These are phyloP conservation scores for Macrostomum lignano DNA, from an alignment of 1,140 invertebrate species.

Conservation along the genomic window DNA sequence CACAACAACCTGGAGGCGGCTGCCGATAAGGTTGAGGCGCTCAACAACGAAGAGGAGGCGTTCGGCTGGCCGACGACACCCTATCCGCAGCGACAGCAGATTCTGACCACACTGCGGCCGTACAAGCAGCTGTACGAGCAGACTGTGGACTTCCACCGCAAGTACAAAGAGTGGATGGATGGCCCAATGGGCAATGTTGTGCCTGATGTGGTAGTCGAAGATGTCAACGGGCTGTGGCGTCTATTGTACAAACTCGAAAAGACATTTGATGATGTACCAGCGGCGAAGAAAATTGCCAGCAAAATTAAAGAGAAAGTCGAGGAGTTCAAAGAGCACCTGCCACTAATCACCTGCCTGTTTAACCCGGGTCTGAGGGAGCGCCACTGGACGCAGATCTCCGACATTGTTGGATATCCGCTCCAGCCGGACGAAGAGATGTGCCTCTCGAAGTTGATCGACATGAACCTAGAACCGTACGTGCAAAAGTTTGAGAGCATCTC, in stretches of 20 bases:
- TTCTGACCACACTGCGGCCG: conserved; percentile 32
- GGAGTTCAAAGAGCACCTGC: conserved; percentile 58
- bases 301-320: conserved; percentile 48
- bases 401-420: conserved; percentile 70
- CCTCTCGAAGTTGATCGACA: conserved; percentile 56
- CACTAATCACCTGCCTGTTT: conserved; percentile 59
- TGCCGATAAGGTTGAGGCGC: conserved; percentile 41
- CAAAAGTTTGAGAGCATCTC: conserved; percentile 66
- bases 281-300: conserved; percentile 54
- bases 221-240: conserved; percentile 47
- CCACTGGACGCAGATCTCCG: conserved; percentile 81
- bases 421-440: conserved; percentile 52
- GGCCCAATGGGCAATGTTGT: conserved; percentile 50
- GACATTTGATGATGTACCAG: conserved; percentile 46
- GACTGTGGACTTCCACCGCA: conserved; percentile 44
- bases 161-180: conserved; percentile 22
- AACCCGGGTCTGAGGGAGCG: conserved; percentile 64
- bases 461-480: conserved; percentile 60
- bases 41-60: conserved; percentile 63
- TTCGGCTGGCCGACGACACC: conserved; percentile 61
- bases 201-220: conserved; percentile 56
- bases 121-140: conserved; percentile 65
- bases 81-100: conserved; percentile 48
- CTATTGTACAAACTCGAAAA: conserved; percentile 62
- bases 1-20: conserved; percentile 28